Conservation (phyloP, 53 echinoderm and acorn worm species). For the Astropecten irregularis region DNA sequence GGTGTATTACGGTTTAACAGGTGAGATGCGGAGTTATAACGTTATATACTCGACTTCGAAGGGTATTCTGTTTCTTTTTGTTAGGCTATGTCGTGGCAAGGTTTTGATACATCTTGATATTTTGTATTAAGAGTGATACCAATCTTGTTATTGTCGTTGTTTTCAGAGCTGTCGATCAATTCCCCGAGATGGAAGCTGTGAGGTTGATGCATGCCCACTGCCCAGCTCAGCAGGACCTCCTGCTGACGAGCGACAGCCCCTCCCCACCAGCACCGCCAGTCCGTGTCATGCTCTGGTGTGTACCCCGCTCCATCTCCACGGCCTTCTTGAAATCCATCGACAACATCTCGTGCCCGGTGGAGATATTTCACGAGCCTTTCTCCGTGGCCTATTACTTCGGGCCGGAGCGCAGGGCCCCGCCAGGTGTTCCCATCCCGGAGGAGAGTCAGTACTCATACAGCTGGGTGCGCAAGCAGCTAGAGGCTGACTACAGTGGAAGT, state of each 20-base stretch:
- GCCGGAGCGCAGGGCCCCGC: constrained; percentile 35
- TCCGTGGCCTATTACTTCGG: constrained; percentile 53
- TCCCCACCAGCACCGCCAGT: background rate
- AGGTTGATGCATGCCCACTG: background rate
- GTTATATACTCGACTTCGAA: too few relatives aligned
- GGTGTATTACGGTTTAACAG: too few relatives aligned
- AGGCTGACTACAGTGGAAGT: constrained; percentile 63
- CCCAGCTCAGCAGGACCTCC: background rate
- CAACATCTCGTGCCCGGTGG: constrained; percentile 34
- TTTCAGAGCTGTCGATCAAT: too few relatives aligned
- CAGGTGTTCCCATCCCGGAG: constrained; percentile 42
- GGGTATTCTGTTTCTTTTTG: too few relatives aligned
- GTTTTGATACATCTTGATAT: too few relatives aligned
- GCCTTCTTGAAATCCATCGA: constrained; percentile 62
- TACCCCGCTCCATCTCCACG: constrained; percentile 70
- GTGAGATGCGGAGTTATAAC: too few relatives aligned
- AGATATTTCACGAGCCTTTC: constrained; percentile 57
- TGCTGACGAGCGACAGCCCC: background rate
- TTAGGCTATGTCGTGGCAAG: too few relatives aligned
- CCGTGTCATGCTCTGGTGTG: constrained; percentile 69
- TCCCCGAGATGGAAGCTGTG: background rate
- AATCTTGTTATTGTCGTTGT: too few relatives aligned
- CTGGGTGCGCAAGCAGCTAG: constrained; percentile 60
- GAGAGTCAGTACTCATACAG: constrained; percentile 52
- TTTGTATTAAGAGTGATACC: too few relatives aligned